Conservation (phyloP, 2,113 vertebrate species). For the Leptobrachium leishanense region DNA sequence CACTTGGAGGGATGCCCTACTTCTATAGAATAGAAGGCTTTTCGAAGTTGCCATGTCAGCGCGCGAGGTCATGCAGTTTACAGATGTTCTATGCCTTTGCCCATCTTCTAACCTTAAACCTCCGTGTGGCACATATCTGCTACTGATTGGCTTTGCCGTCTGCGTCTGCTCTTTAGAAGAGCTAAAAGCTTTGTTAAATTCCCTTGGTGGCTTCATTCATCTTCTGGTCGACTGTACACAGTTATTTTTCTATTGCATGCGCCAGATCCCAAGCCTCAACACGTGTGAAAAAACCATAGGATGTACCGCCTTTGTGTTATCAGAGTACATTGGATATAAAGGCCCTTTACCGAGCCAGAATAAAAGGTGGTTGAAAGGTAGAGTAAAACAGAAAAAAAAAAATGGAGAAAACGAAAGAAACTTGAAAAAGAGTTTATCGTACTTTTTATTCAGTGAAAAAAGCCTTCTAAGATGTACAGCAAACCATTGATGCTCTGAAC, state of each 20-base stretch:
- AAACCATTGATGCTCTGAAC: background rate
- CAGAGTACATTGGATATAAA: background rate
- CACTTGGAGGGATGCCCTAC: background rate
- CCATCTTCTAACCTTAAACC: constrained; percentile 2
- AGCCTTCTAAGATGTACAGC: background rate
- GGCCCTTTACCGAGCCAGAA: background rate
- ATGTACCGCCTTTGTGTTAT: background rate
- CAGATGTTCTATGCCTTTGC: background rate
- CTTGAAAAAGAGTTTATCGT: background rate
- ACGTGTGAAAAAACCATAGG: background rate
- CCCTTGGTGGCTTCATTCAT: background rate
- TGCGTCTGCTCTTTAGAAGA: background rate
- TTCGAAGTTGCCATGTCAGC: background rate
- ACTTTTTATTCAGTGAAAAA: no score
- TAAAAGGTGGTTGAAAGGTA: background rate
- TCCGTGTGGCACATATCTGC: background rate
- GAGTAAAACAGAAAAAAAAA: background rate
- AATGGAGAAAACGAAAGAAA: background rate
- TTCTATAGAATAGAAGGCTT: background rate
- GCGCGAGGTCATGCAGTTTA: background rate
- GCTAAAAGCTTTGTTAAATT: constrained; percentile 20
- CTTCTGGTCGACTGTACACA: background rate
- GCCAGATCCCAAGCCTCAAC: background rate
- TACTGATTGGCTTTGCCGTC: constrained; percentile 5
- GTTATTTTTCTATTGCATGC: background rate